phyloP scores from a whole-genome alignment of 2,888 invertebrate genomes.

The Crematogaster levior region DNA sequence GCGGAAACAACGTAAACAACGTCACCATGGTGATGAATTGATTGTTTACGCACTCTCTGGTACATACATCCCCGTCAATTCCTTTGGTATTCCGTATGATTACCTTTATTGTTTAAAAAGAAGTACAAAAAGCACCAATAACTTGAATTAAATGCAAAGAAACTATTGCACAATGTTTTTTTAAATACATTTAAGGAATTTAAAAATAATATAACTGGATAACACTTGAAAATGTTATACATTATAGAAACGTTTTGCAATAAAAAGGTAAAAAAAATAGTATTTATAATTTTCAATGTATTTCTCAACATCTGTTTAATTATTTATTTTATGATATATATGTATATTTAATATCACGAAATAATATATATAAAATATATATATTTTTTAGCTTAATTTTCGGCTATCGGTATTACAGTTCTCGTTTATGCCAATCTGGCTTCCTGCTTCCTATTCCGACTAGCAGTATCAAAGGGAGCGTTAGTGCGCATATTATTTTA shows the following conservation, averaged over 20 bases:
- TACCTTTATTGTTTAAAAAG: not conserved
- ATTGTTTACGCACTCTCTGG: conserved; percentile 16
- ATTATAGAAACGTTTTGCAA: not conserved
- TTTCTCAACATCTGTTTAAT: too few relatives aligned
- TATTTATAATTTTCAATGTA: too few relatives aligned
- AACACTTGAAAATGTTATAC: not conserved
- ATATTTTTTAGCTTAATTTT: too few relatives aligned
- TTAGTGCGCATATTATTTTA: not conserved
- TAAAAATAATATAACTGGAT: not conserved
- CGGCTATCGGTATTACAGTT: too few relatives aligned
- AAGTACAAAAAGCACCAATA: not conserved
- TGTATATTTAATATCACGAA: too few relatives aligned
- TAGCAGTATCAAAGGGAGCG: not conserved
- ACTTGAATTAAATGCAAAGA: not conserved
- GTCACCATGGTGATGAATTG: conserved; percentile 35
- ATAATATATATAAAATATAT: too few relatives aligned
- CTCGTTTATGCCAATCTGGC: not conserved
- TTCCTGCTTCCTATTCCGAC: not conserved
- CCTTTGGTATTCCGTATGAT: not conserved
- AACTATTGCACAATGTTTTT: not conserved
- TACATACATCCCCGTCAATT: not conserved
- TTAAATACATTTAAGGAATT: not conserved
- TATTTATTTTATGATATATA: too few relatives aligned
- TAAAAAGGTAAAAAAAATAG: not conserved
- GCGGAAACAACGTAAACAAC: conserved; percentile 12